Percentiles rank a stretch among this genome's conserved stretches.
These are phyloP conservation scores for Spea hammondii DNA, from an alignment of 2,797 vertebrate genomes.

Conservation along the genomic window DNA sequence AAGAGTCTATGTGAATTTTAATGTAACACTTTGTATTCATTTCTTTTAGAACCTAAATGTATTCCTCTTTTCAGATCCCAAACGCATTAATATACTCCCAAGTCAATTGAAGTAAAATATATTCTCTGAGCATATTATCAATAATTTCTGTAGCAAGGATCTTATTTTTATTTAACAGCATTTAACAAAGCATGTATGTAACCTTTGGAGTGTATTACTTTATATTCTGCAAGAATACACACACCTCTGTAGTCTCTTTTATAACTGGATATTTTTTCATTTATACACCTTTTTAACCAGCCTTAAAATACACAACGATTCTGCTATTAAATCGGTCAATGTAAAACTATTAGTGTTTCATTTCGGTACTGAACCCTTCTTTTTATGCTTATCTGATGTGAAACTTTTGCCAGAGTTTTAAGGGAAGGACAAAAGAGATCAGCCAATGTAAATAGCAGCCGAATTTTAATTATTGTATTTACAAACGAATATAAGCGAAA, in stretches of 20 bases:
- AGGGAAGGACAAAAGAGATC: neutral
- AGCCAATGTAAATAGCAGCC: neutral
- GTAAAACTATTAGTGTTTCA: no score
- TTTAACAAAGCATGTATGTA: neutral
- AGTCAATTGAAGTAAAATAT: neutral
- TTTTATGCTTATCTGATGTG: no score
- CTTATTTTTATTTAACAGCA: neutral
- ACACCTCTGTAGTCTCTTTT: no score
- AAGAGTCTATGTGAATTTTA: neutral
- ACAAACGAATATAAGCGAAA: neutral
- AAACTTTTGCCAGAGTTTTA: slow-evolving; percentile 5
- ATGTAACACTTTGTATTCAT: neutral
- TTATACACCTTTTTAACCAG: no score
- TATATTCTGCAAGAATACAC: no score
- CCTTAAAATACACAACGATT: no score
- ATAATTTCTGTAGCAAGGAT: neutral
- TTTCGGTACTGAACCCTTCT: no score
- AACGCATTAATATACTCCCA: neutral
- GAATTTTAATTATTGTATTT: neutral
- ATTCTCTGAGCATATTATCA: neutral
- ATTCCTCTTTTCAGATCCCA: neutral
- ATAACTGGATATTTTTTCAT: no score
- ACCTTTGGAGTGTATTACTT: no score
- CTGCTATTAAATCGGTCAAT: no score
- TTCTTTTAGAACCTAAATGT: neutral